A percentile compares a stretch with the other conserved stretches of the same genome.
Conservation (phyloP, 2,113 vertebrate genomes). For the Antechinus flavipes region DNA sequence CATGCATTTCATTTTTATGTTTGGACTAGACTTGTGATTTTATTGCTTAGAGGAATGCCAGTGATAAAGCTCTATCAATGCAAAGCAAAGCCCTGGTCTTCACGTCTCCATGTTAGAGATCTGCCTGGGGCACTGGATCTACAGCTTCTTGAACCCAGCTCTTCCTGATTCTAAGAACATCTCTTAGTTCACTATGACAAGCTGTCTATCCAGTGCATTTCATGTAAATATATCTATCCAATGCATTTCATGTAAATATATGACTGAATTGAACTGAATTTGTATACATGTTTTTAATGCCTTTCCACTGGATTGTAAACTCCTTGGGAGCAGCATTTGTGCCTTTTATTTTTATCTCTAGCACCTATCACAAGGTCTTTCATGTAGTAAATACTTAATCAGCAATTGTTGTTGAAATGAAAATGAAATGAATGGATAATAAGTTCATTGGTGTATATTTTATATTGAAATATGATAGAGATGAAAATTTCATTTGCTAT, state of each 20-base stretch:
- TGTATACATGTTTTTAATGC: not conserved
- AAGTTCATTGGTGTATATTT: not conserved
- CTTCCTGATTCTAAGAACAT: not conserved
- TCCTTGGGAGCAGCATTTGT: not conserved
- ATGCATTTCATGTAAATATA: not conserved
- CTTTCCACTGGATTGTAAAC: not conserved
- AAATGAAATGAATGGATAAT: conserved; percentile 4
- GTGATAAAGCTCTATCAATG: not conserved
- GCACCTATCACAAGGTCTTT: not conserved
- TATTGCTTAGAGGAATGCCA: not conserved
- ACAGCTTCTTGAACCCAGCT: not conserved
- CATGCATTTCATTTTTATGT: not conserved
- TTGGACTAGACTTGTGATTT: not conserved
- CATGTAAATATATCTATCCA: not conserved
- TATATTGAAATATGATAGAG: not conserved
- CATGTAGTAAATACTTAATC: not conserved
- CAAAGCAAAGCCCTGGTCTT: not conserved
- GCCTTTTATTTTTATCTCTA: not conserved
- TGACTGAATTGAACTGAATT: not conserved
- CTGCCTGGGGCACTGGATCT: not conserved
- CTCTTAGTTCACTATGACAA: not conserved
- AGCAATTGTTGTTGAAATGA: not conserved
- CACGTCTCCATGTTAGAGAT: not conserved
- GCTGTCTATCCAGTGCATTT: not conserved
- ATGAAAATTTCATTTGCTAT: not conserved